These are phyloP conservation scores for Arizona elegans DNA, from an alignment of 2,113 vertebrate genomes.

Conservation along the genomic window DNA sequence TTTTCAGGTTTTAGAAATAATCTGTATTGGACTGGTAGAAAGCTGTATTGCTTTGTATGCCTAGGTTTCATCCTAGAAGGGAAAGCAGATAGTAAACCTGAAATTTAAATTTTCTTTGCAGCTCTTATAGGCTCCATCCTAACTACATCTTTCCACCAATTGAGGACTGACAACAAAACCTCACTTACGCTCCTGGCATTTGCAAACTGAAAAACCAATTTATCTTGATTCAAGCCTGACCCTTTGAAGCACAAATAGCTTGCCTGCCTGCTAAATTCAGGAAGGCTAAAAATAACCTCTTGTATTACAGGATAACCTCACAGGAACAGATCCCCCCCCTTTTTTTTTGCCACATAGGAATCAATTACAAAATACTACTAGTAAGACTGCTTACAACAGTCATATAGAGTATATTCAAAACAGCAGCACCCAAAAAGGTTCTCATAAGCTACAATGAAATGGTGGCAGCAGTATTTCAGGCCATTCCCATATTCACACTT, in stretches of 20 bases:
- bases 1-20: not conserved
- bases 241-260: conserved; percentile 4
- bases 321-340: not conserved
- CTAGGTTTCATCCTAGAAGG: not conserved
- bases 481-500: not conserved
- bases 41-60: not conserved
- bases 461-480: not conserved
- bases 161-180: not conserved
- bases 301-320: not conserved
- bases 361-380: conserved; percentile 9
- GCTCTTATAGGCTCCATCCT: not conserved
- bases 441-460: not conserved
- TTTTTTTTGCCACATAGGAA: not conserved
- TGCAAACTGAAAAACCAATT: conserved; percentile 26
- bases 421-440: not conserved
- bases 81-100: not conserved
- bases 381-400: not conserved
- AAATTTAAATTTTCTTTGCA: not conserved
- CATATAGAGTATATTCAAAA: not conserved
- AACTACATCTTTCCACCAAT: not conserved
- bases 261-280: conserved; percentile 5
- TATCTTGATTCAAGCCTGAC: conserved; percentile 28
- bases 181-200: conserved; percentile 10
- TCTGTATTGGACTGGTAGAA: not conserved
- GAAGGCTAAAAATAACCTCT: conserved; percentile 15